phyloP scores from a whole-genome alignment of 2,113 vertebrate genomes.

The Phyllostomus hastatus region DNA sequence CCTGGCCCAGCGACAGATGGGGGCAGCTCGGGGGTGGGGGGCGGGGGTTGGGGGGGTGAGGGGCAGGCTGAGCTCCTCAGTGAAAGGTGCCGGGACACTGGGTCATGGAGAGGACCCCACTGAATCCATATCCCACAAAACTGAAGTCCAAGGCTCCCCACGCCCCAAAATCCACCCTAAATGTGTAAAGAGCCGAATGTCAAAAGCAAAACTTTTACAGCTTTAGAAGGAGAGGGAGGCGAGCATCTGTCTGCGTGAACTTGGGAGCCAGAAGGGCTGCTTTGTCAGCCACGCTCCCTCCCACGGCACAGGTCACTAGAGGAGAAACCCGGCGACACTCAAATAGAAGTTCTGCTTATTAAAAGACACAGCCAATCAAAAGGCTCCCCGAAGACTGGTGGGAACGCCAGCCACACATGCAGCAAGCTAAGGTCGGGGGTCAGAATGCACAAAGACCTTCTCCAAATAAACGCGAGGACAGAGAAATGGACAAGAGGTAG shows the following conservation, averaged over 20 bases:
- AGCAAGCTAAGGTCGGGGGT: background rate
- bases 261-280: background rate
- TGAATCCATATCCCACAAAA: background rate
- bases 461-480: background rate
- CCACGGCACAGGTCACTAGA: background rate
- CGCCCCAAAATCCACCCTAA: background rate
- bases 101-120: background rate
- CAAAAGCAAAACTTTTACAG: background rate
- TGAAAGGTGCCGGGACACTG: accelerated
- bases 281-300: background rate
- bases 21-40: background rate
- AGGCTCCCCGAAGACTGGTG: background rate
- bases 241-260: background rate
- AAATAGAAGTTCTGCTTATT: background rate
- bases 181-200: background rate
- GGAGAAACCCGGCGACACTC: background rate
- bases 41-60: accelerated
- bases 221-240: background rate
- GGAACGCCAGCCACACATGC: background rate
- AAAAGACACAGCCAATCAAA: background rate
- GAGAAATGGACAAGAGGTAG: background rate
- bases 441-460: background rate
- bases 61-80: accelerated
- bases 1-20: accelerated
- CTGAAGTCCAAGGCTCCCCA: too few relatives aligned